These are phyloP conservation scores for Numida meleagris DNA, from an alignment of 2,113 vertebrate species.

Conservation along the genomic window DNA sequence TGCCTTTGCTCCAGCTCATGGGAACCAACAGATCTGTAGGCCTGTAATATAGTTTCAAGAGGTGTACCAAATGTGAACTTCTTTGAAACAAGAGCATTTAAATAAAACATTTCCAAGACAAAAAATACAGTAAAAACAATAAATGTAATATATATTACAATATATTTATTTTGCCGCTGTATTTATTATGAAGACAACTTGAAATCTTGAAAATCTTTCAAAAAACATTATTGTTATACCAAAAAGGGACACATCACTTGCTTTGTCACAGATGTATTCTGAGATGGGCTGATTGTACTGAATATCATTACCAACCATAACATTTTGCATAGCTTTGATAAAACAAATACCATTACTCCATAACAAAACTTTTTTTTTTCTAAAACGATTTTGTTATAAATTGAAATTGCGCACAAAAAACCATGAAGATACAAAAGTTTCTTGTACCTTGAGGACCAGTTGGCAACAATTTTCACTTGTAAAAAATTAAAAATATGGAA, in stretches of 20 bases:
- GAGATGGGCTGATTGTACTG: not conserved
- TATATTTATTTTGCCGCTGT: conserved; percentile 12
- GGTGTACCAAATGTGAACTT: not conserved
- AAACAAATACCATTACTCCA: not conserved
- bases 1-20: not conserved
- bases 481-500: not conserved
- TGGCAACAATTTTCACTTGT: not conserved
- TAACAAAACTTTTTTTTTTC: not conserved
- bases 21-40: not conserved
- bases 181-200: not conserved
- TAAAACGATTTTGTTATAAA: not conserved
- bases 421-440: not conserved
- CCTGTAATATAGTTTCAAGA: not conserved
- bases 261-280: not conserved
- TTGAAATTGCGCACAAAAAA: not conserved
- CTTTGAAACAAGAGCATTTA: not conserved
- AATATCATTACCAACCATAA: conserved; percentile 14
- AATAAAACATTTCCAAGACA: not conserved
- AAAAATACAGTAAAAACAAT: not conserved
- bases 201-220: conserved; percentile 29
- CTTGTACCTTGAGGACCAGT: not conserved
- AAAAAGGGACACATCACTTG: not conserved
- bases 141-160: not conserved
- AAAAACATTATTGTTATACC: not conserved
- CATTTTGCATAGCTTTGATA: conserved; percentile 10